Evolutionary conservation across 2,888 invertebrate genomes (phyloP), one percentile per base, ranked within the genome.

Genomic region (Ommatoiulus sabulosus): DNA sequence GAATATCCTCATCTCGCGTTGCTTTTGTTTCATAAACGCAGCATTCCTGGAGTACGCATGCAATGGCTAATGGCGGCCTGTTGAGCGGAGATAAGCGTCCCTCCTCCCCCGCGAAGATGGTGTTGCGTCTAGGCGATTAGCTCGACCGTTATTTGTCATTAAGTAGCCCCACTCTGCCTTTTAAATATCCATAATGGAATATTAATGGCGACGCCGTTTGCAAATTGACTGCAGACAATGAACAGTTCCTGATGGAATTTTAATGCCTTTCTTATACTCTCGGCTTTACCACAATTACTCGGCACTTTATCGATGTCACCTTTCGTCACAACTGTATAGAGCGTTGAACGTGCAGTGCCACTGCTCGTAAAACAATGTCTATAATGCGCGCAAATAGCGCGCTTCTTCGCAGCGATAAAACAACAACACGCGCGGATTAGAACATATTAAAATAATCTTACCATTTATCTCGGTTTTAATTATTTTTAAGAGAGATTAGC

Each of bases 131-230:
- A 10, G 48, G 48, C 48, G 48, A 48, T 48, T 48, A 48, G 48
- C 15, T 57, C 57, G 57, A 57, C 57, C 57, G 57, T 57, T 57
- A 57, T 57, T 57, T 57, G 57, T 57, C 57, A 57, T 57, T 57
- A 57, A 57, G 57, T 57, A 57, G 57, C 57, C 57, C 57, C 57
- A 57, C 57, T 57, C 57, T 57, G 57, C 57, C 57, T 10, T 57
- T 57, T 57, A 57, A 57, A 57, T 57, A 57, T 57, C 57, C 57
- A 57, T 57, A 57, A 57, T 57, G 57, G 57, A 57, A 57, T 57
- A 57, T 57, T 57, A 57, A 57, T 57, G 57, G 57, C 57, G 57
- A 57, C 57, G 57, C 57, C 57, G 57, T 57, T 57, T n/a, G 57
- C 57, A 10, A 57, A 57, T 15, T 57, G 57, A 57, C 46, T 57